These are phyloP conservation scores for Eidolon helvum DNA, from an alignment of 2,113 vertebrate genomes.

Conservation along the genomic window DNA sequence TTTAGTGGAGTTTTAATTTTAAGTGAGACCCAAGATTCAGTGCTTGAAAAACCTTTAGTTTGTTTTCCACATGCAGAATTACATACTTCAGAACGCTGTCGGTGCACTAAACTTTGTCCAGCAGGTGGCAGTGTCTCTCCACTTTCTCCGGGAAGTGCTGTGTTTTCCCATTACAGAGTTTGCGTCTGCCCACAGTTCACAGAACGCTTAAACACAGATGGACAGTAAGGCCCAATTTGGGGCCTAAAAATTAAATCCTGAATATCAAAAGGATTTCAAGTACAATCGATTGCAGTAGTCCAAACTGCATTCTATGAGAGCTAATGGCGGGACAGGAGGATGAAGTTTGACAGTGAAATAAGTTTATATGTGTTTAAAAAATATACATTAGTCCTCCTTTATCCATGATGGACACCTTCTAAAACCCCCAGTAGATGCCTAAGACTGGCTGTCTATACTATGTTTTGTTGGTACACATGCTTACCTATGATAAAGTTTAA, in stretches of 20 bases:
- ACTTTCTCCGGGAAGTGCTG: neutral
- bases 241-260: conserved; percentile 27
- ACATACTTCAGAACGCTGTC: neutral
- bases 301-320: neutral
- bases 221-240: neutral
- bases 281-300: neutral
- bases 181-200: neutral
- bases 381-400: too few species aligned
- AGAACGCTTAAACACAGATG: conserved; percentile 26
- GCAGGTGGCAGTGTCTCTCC: conserved; percentile 79
- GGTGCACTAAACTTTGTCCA: conserved; percentile 57
- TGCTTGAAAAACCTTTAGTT: neutral
- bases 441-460: neutral
- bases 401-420: neutral
- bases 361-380: neutral
- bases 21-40: neutral
- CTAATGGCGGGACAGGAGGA: rapidly evolving
- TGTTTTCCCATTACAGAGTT: neutral
- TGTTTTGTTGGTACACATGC: neutral
- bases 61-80: neutral
- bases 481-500: neutral
- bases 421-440: neutral
- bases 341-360: neutral
- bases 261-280: conserved; percentile 15
- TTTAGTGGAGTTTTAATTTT: neutral